Base-by-base conservation (phyloP, 1,140 invertebrate species). In the Heterodera schachtii region DNA sequence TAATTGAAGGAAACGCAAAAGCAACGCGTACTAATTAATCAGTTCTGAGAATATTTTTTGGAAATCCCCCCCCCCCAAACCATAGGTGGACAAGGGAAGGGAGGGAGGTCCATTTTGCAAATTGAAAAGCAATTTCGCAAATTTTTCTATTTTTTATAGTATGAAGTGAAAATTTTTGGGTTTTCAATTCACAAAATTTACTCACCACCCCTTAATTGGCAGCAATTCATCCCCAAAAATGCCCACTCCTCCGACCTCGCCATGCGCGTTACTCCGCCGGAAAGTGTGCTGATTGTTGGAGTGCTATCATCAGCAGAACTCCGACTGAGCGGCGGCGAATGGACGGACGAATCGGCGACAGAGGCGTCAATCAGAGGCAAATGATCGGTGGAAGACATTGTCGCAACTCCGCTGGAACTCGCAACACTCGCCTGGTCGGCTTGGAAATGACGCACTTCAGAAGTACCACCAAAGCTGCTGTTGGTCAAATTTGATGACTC, bases 381-480 rank as follows among this genome's bases (percentile, higher is more conserved):
- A n/a, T 70, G 79, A 66, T 80, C 79, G 41, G 77, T 70, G 9
- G 79, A 80, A 43, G 79, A 80, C 46, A 79, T 67, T 64, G 79
- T 80, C 31, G 79, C 79, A 4, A 79, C 79, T 44, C 75, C 79
- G 44, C 57, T 64, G 13, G 75, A 57, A 66, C 79, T 79, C 4
- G 52, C 79, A 43, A 31, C 79, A 66, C 79, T 80, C 7, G 43
- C 80, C 64, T 80, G 79, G n/a, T 75, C 76, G 13, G 46, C 31
- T 21, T 47, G 77, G 41, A 71, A 19, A 5, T 13, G 69, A 41
- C 31, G 44, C 9, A 41, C 69, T 41, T n/a, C 69, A 41, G 69
- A 46, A 31, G 41, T 41, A 41, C 31, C 69, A 19, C 31, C 11
- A 46, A 49, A 78, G 77, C 77, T 78, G 70, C 77, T 70, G n/a